Evolutionary conservation across 2,113 vertebrate species (phyloP), one percentile per base, ranked within the genome.

Genomic region (Salvelinus sp.): DNA sequence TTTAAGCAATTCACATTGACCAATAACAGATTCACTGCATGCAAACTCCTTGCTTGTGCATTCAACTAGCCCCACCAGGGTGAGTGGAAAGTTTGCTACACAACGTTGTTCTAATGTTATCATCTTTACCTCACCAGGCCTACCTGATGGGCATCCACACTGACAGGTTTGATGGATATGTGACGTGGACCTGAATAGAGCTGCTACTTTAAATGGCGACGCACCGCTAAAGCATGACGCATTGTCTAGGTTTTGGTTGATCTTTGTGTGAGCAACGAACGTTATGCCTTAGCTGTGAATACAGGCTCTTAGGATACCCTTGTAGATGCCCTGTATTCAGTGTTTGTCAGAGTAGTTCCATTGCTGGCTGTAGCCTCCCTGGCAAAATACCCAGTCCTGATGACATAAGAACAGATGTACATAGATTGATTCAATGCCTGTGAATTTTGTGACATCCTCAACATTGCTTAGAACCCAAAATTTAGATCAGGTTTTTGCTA

Each of bases 61-160:
- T 62, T n/a, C 58, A 22, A 62, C n/a, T 22, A 22, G 54, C 6
- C 13, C 13, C 14, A n/a, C 66, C 14, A 18, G 20, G 28, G 38
- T 13, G 25, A 48, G 65, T 57, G 22, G 65, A 7, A 65, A 48
- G 54, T 72, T 33, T 74, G 60, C 66, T 38, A 6, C 63, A 22
- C 63, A 18, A 4, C 72, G 0, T 80, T 82, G 54, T 76, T 23
- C 64, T 87, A 64, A 83, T 72, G 64, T 74, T 82, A 75, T 88
- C 68, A 18, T 87, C 75, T 91, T 76, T 72, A 77, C 79, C 87
- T 89, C 85, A 73, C 50, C 90, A 93, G 89, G 86, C 82, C 86
- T 83, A 80, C 76, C 79, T 76, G 75, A 79, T 80, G 76, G 50
- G 76, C 85, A 76, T 78, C 87, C 68, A 28, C 70, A 75, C 70